Percentiles rank a stretch among this genome's conserved stretches.
phyloP scores from a whole-genome alignment of 2,113 vertebrate species.

The Rhinoptilus africanus region DNA sequence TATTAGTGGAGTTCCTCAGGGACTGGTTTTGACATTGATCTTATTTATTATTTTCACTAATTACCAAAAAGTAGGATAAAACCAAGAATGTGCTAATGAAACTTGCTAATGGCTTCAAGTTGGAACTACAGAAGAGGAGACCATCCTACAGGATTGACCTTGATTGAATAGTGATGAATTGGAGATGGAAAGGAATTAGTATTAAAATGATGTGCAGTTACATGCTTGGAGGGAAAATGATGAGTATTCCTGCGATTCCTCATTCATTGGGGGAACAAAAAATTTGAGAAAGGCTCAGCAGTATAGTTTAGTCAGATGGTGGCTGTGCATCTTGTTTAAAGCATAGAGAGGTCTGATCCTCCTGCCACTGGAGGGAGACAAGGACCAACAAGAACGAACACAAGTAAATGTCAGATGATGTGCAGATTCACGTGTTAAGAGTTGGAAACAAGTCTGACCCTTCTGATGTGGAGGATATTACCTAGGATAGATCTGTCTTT shows the following conservation, averaged over 20 bases:
- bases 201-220: background rate
- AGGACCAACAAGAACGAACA: background rate
- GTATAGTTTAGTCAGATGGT: background rate
- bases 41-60: constrained; percentile 31
- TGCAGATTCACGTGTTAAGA: background rate
- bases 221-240: background rate
- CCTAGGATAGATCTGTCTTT: background rate
- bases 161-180: background rate
- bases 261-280: background rate
- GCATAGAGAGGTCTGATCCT: background rate
- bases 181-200: background rate
- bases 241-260: background rate
- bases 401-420: background rate
- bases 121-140: background rate
- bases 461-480: background rate
- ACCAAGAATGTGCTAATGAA: background rate
- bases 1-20: background rate
- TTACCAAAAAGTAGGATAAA: background rate
- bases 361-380: constrained; percentile 35
- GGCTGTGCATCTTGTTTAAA: background rate
- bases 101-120: background rate
- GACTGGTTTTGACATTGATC: background rate
- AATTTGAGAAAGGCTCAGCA: background rate
- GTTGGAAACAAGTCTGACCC: background rate
- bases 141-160: background rate